Base-by-base conservation (phyloP, 2,888 invertebrate genomes). In the Seira sanloemensis region DNA sequence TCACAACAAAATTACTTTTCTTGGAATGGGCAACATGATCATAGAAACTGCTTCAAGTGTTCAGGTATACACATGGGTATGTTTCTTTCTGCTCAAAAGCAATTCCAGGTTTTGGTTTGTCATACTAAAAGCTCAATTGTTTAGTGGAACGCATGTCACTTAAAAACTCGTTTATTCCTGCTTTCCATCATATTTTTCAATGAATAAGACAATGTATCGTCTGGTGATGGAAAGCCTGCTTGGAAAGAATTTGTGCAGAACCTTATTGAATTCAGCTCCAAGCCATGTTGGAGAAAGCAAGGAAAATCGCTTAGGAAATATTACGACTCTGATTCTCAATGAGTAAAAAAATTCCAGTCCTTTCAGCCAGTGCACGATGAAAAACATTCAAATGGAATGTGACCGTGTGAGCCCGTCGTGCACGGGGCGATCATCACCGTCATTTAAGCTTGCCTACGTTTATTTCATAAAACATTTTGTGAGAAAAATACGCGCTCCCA, bases 1-100 rank as follows among this genome's bases (percentile, higher is more conserved):
- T 1, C 69, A 37, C 46, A 19, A 19, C 21, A 46, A 69, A 69
- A 69, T 69, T 69, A 69, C 67, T 69, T 68, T 68, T 68, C 68
- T 18, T 12, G 1, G 68, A 68, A 26, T 26, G 25, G 9, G 1
- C 2, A 68, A 9, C 68, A 26, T n/a, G 26, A 16, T 68, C 68
- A 68, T 27, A 19, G 27, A 26, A 68, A 68, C 1, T n/a, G 66
- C 23, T 24, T n/a, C 5, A 68, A 68, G 18, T 5, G 27, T 26
- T 27, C 0, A 0, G 26, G 68, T 26, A 68, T n/a, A n/a, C n/a
- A 26, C 1, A 68, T 19, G 18, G 27, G 27, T 0, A 68, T n/a
- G n/a, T n/a, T n/a, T n/a, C n/a, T n/a, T n/a, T n/a, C n/a, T n/a
- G n/a, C n/a, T n/a, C n/a, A 68, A 68, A 19, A 7, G 18, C 1